These are phyloP conservation scores for Gouania willdenowi DNA, from an alignment of 2,797 vertebrate species.

Conservation along the genomic window DNA sequence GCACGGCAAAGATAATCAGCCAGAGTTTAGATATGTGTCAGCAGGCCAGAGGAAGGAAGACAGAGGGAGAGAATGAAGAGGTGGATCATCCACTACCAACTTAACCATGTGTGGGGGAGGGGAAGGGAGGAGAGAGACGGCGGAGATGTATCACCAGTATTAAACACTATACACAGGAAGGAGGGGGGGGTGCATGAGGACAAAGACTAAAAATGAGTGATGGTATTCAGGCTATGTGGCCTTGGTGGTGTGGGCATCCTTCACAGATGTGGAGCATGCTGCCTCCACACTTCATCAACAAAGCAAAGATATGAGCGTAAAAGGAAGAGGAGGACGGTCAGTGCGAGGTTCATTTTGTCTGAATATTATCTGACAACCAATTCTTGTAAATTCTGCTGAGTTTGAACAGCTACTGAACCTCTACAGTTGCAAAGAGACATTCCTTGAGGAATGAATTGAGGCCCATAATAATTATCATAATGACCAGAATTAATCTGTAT, in stretches of 20 bases:
- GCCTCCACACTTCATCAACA: conserved; percentile 27
- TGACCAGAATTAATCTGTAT: too few species aligned
- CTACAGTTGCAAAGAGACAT: neutral
- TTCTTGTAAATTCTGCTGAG: conserved; percentile 19
- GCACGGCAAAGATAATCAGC: conserved; percentile 44
- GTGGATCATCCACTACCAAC: neutral
- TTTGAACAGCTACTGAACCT: neutral
- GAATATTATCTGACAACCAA: conserved; percentile 18
- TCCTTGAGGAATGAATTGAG: neutral
- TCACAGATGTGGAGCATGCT: conserved; percentile 42
- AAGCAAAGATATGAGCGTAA: conserved; percentile 7
- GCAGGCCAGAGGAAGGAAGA: conserved; percentile 26
- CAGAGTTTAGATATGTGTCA: conserved; percentile 58
- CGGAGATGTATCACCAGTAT: too few species aligned
- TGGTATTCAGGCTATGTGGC: neutral
- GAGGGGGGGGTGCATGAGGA: neutral
- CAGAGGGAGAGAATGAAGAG: neutral
- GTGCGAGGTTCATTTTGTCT: conserved; percentile 38
- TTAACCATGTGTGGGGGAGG: conserved; percentile 14
- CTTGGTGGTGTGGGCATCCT: conserved; percentile 14
- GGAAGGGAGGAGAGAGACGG: neutral
- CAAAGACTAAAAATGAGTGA: conserved; percentile 7
- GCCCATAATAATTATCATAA: neutral
- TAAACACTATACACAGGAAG: too few species aligned
- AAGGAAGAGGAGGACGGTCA: conserved; percentile 1